A percentile compares a stretch with the other conserved stretches of the same genome.
Conservation (phyloP, 2,113 vertebrate species). For the Psephotus haematonotus region DNA sequence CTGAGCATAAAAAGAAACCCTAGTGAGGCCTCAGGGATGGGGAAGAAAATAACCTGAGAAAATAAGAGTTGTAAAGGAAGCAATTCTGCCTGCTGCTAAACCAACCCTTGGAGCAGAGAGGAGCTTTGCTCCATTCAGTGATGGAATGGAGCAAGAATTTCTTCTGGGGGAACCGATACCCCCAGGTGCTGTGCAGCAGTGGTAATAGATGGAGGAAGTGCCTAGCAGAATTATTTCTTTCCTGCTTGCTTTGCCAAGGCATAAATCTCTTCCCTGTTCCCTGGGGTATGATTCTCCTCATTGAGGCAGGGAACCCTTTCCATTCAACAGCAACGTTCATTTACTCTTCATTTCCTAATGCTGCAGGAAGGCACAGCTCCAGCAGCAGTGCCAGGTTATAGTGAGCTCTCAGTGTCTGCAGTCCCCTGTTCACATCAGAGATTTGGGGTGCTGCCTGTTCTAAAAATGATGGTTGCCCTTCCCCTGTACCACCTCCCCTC, state of each 20-base stretch:
- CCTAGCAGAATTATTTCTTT: background rate
- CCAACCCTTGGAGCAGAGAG: background rate
- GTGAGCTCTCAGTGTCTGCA: background rate
- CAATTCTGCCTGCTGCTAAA: background rate
- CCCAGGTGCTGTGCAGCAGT: background rate
- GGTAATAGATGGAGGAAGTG: background rate
- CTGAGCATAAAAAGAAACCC: background rate
- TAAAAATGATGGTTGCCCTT: no score
- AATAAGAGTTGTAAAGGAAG: constrained; percentile 26
- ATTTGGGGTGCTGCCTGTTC: background rate
- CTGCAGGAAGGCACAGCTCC: background rate
- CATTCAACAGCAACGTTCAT: background rate
- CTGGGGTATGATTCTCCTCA: background rate
- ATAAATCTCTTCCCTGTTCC: background rate
- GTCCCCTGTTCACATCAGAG: background rate
- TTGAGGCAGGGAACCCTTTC: background rate
- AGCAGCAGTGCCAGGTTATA: accelerated
- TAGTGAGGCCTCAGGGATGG: background rate
- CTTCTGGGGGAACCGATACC: background rate
- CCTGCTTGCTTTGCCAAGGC: background rate
- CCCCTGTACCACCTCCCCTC: background rate
- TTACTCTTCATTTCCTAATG: background rate
- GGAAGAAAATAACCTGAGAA: constrained; percentile 28
- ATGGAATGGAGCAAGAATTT: background rate
- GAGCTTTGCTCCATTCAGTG: background rate